phyloP scores from a whole-genome alignment of 1,140 invertebrate genomes.

The Procambarus virginalis region DNA sequence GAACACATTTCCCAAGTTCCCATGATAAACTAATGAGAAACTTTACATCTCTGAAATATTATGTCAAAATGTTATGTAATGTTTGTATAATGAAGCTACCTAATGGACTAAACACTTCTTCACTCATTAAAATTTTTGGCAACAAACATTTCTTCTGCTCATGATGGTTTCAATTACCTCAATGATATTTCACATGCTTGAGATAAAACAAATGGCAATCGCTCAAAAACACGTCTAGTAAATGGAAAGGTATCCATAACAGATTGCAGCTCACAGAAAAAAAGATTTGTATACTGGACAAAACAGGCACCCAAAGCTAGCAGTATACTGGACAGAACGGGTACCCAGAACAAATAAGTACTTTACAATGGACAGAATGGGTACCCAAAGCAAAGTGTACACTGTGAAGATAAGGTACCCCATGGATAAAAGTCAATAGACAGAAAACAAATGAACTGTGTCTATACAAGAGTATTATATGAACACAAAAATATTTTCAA shows the following conservation, averaged over 20 bases:
- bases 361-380: background rate
- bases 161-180: too few relatives aligned
- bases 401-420: background rate
- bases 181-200: too few relatives aligned
- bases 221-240: background rate
- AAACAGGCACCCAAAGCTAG: background rate
- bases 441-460: background rate
- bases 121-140: too few relatives aligned
- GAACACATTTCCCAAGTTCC: too few relatives aligned
- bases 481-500: background rate
- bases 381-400: background rate
- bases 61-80: too few relatives aligned
- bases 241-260: background rate
- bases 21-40: too few relatives aligned
- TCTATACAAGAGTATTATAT: background rate
- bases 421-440: too few relatives aligned
- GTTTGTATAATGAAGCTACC: too few relatives aligned
- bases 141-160: too few relatives aligned
- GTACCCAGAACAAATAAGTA: background rate
- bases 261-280: background rate
- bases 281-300: background rate
- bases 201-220: background rate
- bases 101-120: too few relatives aligned
- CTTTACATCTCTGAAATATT: too few relatives aligned
- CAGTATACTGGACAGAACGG: background rate